These are phyloP conservation scores for Mystacornis crossleyi DNA, from an alignment of 2,113 vertebrate species.

Conservation along the genomic window DNA sequence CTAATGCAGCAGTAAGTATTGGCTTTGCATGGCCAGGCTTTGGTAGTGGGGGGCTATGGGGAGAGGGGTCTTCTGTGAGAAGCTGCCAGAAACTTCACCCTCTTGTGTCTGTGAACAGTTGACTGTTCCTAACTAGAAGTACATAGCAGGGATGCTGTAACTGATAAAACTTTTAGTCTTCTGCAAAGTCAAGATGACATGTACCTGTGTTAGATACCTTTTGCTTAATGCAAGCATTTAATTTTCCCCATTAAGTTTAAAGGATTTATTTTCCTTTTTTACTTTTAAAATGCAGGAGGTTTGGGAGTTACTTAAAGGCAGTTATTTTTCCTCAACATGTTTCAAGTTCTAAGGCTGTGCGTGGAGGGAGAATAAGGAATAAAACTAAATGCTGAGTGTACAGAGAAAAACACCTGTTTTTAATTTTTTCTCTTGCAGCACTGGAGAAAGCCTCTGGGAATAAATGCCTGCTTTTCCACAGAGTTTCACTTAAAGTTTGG, in stretches of 20 bases:
- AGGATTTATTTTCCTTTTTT: not conserved
- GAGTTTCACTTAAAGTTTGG: not conserved
- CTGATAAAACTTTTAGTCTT: not conserved
- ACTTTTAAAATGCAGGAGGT: not conserved
- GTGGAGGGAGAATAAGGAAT: not conserved
- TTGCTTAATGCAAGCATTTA: not conserved
- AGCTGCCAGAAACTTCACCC: not conserved
- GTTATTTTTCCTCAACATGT: not conserved
- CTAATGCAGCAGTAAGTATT: not conserved
- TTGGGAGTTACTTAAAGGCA: not conserved
- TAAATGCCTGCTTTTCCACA: not conserved
- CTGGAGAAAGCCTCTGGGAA: not conserved
- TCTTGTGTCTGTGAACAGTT: not conserved
- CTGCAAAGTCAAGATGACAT: not conserved
- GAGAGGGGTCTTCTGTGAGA: not conserved
- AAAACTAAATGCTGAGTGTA: not conserved
- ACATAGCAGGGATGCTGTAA: not conserved
- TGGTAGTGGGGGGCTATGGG: not conserved
- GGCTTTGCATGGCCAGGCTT: rapidly evolving
- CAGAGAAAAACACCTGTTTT: not conserved
- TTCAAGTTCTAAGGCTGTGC: not conserved
- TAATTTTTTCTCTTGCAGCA: not conserved
- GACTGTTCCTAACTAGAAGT: not conserved
- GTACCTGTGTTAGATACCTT: not conserved
- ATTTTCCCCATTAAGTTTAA: not conserved